phyloP scores from a whole-genome alignment of 2,888 invertebrate genomes.

The Hololepta plana region DNA sequence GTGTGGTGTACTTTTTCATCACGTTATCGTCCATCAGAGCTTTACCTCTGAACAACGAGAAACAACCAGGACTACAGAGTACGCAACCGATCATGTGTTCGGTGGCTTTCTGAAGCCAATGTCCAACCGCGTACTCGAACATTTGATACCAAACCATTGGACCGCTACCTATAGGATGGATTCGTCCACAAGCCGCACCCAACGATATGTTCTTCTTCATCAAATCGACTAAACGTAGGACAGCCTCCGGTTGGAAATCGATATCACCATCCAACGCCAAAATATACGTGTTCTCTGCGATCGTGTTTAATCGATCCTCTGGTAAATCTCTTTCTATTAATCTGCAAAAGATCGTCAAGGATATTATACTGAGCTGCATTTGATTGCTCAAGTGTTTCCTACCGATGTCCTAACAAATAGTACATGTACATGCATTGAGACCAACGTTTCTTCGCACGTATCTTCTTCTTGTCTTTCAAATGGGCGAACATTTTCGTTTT shows the following conservation, averaged over 20 bases:
- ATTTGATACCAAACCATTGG: slow-evolving; percentile 33
- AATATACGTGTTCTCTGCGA: slow-evolving; percentile 53
- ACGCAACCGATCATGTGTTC: slow-evolving; percentile 84
- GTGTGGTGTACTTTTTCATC: slow-evolving; percentile 73
- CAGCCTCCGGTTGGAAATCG: slow-evolving; percentile 68
- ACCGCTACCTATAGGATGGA: slow-evolving; percentile 66
- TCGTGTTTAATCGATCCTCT: slow-evolving; percentile 25
- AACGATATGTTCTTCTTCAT: slow-evolving; percentile 68
- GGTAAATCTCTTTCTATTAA: slow-evolving; percentile 18
- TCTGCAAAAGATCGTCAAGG: slow-evolving; percentile 12
- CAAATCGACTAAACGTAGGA: slow-evolving; percentile 59
- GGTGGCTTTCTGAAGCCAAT: slow-evolving; percentile 85
- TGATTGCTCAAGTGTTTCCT: too few species aligned
- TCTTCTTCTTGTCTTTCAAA: slow-evolving; percentile 75
- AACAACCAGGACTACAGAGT: slow-evolving; percentile 82
- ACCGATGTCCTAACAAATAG: slow-evolving; percentile 64
- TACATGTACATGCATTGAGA: slow-evolving; percentile 95
- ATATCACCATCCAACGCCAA: slow-evolving; percentile 79
- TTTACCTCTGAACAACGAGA: slow-evolving; percentile 74
- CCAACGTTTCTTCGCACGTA: slow-evolving; percentile 82
- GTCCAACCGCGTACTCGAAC: slow-evolving; percentile 83
- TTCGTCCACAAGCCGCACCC: slow-evolving; percentile 78
- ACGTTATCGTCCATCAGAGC: slow-evolving; percentile 84
- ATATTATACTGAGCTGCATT: slow-evolving; percentile 1
- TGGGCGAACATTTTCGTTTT: slow-evolving; percentile 72